Percentiles rank a stretch among this genome's conserved stretches.
phyloP scores from a whole-genome alignment of 2,113 vertebrate genomes.

The Ranitomeya variabilis region DNA sequence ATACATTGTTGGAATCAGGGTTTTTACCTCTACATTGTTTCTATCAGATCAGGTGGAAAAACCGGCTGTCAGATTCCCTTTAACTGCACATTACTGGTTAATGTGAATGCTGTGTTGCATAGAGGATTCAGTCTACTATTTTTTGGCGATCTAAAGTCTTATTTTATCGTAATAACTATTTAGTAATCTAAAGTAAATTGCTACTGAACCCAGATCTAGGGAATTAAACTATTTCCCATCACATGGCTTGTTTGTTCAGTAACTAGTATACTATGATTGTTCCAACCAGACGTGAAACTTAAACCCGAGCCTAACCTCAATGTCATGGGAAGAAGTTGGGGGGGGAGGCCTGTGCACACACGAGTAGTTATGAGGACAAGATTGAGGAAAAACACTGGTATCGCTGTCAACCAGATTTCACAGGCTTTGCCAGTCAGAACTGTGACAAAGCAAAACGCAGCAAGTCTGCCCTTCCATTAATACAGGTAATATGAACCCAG shows the following conservation, averaged over 20 bases:
- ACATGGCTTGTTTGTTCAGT: not conserved
- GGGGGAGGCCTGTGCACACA: not conserved
- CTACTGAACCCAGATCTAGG: not conserved
- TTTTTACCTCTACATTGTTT: too few species aligned
- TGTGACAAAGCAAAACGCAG: conserved; percentile 47
- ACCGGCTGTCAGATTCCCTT: not conserved
- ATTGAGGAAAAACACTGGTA: conserved; percentile 24
- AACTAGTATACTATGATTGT: not conserved
- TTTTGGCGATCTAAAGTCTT: not conserved
- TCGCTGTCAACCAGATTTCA: conserved; percentile 49
- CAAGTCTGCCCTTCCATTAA: conserved; percentile 36
- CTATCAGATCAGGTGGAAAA: too few species aligned
- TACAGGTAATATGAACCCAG: conserved; percentile 53
- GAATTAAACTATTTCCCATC: too few species aligned
- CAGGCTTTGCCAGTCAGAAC: conserved; percentile 45
- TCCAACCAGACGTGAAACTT: not conserved
- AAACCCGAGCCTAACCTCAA: not conserved
- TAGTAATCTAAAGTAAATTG: not conserved
- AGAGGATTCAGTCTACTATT: not conserved
- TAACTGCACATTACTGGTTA: not conserved
- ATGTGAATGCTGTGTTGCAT: not conserved
- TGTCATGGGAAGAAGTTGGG: not conserved
- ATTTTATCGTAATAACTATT: not conserved
- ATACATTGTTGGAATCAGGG: too few species aligned
- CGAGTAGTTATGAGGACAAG: conserved; percentile 41